Evolutionary conservation across 2,113 vertebrate species (phyloP).

Genomic region (Menidia beryllina): DNA sequence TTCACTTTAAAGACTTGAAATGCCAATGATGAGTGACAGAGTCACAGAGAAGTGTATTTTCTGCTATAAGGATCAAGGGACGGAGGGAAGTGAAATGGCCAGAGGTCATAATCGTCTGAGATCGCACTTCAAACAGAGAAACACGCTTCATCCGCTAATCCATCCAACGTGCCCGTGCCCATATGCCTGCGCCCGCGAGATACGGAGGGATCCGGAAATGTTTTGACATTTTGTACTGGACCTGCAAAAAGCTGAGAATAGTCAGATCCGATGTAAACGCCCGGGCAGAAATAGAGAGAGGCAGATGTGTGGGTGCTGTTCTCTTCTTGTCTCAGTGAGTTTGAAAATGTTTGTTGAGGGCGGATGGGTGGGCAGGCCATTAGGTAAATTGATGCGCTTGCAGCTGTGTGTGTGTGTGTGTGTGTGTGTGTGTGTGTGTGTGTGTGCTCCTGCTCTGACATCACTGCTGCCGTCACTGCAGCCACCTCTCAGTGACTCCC

Average conservation of each 20-base stretch:
- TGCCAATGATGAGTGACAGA: not conserved
- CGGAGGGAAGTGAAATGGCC: constrained; percentile 2
- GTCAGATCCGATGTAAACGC: not conserved
- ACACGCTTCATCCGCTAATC: constrained; percentile 18
- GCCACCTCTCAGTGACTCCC: constrained; percentile 77
- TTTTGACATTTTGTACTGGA: not conserved
- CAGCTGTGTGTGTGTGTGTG: constrained; percentile 39
- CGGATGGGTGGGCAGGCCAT: constrained; percentile 58
- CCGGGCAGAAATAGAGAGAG: constrained; percentile 10
- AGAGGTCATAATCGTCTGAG: constrained; percentile 22
- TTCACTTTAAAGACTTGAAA: too few species aligned
- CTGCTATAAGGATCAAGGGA: constrained; percentile 11
- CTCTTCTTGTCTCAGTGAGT: constrained; percentile 49
- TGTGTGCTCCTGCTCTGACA: constrained; percentile 50
- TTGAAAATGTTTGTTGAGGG: constrained; percentile 57
- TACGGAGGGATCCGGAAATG: constrained; percentile 9
- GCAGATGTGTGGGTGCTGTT: constrained; percentile 55
- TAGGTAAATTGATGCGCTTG: constrained; percentile 62
- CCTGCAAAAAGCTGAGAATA: not conserved
- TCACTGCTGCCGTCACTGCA: constrained; percentile 78
- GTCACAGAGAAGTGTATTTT: constrained; percentile 34
- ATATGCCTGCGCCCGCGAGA: not conserved
- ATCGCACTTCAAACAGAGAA: constrained; percentile 25
- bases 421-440: constrained; percentile 16
- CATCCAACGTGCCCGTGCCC: not conserved